Percentiles rank a stretch among this genome's conserved stretches.
Conservation (phyloP, 2,888 invertebrate species). For the Machimus rusticus region DNA sequence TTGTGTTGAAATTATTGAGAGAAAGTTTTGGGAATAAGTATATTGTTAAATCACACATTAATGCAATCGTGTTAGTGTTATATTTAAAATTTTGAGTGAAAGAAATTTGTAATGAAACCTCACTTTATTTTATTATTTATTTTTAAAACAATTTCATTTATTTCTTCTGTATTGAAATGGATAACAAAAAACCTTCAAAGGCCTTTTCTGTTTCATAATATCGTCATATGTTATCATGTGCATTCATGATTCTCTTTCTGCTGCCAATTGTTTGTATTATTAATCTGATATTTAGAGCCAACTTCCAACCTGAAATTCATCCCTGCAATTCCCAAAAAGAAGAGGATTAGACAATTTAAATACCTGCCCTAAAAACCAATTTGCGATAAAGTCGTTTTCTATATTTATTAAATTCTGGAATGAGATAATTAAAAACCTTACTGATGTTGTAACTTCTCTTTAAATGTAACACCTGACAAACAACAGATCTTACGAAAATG, state of each 20-base stretch:
- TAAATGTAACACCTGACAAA: neutral
- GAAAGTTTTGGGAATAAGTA: constrained; percentile 7
- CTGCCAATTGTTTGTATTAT: neutral
- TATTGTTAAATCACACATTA: constrained; percentile 2
- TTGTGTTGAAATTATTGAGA: constrained; percentile 8
- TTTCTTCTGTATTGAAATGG: neutral
- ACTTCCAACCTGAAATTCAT: neutral
- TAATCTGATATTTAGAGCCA: neutral
- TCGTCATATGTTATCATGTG: neutral
- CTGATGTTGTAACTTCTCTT: neutral
- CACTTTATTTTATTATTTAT: constrained; percentile 7
- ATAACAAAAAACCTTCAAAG: neutral
- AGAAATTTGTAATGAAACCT: constrained; percentile 1
- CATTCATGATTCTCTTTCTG: neutral
- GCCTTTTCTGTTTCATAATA: neutral
- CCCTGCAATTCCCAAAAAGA: no score
- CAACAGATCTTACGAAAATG: no score
- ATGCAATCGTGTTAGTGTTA: constrained; percentile 29
- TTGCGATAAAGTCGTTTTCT: no score
- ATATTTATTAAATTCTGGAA: neutral
- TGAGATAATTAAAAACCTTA: neutral
- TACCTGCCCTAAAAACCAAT: no score
- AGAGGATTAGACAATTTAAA: neutral
- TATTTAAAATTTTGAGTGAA: constrained; percentile 6
- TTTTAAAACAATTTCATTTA: neutral